Percentiles rank a stretch among this genome's conserved stretches.
phyloP scores from a whole-genome alignment of 2,888 invertebrate genomes.

The Chrysomela aeneicollis region DNA sequence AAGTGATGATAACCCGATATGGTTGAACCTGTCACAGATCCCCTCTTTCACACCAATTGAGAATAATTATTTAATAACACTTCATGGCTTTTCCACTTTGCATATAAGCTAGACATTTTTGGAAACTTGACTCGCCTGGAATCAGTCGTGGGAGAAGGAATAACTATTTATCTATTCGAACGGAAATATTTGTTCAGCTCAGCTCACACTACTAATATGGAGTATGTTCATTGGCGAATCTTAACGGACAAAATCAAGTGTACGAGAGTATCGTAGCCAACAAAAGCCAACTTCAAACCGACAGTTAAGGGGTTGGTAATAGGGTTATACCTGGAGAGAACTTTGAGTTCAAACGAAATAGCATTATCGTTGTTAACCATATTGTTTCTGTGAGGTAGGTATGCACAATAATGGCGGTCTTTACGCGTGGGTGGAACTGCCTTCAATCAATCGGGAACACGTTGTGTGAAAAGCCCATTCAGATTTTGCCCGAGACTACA shows the following conservation, averaged over 20 bases:
- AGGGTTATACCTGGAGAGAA: slow-evolving; percentile 7
- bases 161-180: slow-evolving; percentile 1
- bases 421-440: not conserved
- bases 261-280: slow-evolving; percentile 2
- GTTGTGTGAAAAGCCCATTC: no score
- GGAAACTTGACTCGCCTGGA: no score
- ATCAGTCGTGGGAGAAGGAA: slow-evolving; percentile 1
- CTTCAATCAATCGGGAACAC: no score
- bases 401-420: slow-evolving; percentile 1
- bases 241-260: slow-evolving; percentile 17
- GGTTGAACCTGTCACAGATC: no score
- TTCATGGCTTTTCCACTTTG: no score
- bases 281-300: slow-evolving; percentile 8
- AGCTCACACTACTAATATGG: not conserved
- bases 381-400: slow-evolving; percentile 8
- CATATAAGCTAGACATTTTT: no score
- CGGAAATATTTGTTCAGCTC: slow-evolving; percentile 13
- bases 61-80: no score
- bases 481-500: no score
- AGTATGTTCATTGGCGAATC: slow-evolving; percentile 13
- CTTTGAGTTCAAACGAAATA: slow-evolving; percentile 11
- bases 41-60: no score
- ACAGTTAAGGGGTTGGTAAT: slow-evolving; percentile 16
- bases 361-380: slow-evolving; percentile 7
- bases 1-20: no score